Percentiles rank a stretch among this genome's conserved stretches.
These are phyloP conservation scores for Pipra filicauda DNA, from an alignment of 2,113 vertebrate genomes.

Conservation along the genomic window DNA sequence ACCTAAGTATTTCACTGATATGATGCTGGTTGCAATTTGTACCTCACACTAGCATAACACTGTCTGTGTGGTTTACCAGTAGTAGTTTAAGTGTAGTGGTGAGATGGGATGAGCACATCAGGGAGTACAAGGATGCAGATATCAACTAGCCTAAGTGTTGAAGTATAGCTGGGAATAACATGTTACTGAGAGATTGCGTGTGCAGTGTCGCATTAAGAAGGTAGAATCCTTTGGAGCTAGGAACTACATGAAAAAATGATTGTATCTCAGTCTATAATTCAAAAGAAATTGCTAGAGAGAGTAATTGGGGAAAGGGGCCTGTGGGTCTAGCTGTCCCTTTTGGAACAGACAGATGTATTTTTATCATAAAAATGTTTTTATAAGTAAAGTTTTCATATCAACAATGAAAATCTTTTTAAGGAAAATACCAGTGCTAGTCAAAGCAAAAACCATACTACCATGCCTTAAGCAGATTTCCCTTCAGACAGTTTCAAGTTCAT, in stretches of 20 bases:
- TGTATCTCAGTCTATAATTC: neutral
- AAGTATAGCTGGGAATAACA: neutral
- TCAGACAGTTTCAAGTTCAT: neutral
- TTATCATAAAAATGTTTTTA: neutral
- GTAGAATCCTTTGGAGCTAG: neutral
- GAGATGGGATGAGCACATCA: neutral
- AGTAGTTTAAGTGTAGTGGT: neutral
- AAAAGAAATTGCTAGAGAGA: neutral
- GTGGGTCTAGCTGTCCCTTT: neutral
- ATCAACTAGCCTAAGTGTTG: neutral
- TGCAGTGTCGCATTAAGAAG: neutral
- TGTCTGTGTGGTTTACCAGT: neutral
- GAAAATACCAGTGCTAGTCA: neutral
- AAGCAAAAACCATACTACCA: neutral
- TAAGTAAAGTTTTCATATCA: neutral
- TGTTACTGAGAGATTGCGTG: neutral
- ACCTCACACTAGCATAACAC: neutral
- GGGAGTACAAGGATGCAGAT: neutral
- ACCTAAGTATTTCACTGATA: neutral
- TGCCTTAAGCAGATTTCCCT: neutral
- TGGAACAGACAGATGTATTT: neutral
- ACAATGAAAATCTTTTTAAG: neutral
- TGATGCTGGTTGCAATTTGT: rapidly evolving
- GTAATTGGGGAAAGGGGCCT: neutral
- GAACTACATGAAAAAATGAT: neutral